These are phyloP conservation scores for Stenodema calcarata DNA, from an alignment of 2,888 invertebrate species.

Conservation along the genomic window DNA sequence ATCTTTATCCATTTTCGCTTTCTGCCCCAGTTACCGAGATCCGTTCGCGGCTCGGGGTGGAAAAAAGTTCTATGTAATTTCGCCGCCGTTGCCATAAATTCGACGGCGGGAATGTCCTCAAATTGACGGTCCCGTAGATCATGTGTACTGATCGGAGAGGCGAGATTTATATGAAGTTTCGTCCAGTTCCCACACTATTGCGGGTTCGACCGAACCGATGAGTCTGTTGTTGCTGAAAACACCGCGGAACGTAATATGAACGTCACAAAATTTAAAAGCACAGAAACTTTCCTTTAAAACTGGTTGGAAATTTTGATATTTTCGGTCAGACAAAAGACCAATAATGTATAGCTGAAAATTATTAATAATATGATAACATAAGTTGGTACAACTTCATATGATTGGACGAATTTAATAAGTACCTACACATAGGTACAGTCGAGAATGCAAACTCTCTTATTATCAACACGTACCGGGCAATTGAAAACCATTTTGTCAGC, in stretches of 20 bases:
- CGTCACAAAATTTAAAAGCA: too few species aligned
- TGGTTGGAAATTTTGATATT: too few species aligned
- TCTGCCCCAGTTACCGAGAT: not conserved
- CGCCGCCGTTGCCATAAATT: not conserved
- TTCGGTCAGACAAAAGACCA: too few species aligned
- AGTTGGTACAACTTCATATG: too few species aligned
- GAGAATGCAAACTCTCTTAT: too few species aligned
- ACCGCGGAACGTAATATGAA: too few species aligned
- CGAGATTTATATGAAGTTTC: not conserved
- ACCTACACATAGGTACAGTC: too few species aligned
- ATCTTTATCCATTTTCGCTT: not conserved
- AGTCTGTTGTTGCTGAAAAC: too few species aligned
- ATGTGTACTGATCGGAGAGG: not conserved
- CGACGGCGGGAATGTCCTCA: not conserved
- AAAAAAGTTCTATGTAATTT: not conserved
- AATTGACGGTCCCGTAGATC: not conserved
- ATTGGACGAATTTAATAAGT: too few species aligned
- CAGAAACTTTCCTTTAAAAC: too few species aligned
- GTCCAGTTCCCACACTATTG: not conserved
- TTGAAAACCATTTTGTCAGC: slow-evolving; percentile 90
- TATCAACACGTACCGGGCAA: slow-evolving; percentile 71
- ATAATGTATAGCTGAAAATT: too few species aligned
- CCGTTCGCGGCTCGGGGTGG: not conserved
- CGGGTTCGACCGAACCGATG: not conserved
- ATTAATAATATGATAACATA: too few species aligned